Evolutionary conservation across 2,113 vertebrate genomes (phyloP), one percentile per base, ranked within the genome.

Genomic region (Scartelaos histophorus): DNA sequence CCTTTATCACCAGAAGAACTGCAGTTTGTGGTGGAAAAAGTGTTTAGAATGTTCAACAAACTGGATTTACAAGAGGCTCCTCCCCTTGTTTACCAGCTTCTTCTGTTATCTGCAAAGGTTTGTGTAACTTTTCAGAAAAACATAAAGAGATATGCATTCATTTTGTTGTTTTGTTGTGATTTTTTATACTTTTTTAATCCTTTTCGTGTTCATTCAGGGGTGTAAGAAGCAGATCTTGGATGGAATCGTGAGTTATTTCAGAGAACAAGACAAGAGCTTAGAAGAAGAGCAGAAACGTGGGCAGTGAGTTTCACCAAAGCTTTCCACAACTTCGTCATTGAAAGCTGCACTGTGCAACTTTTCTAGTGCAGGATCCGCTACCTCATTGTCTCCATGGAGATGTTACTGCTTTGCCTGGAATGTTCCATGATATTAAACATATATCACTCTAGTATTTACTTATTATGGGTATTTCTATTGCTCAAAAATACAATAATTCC

Each of bases 51-150:
- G 94, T 94, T 98, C 79, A 87, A 87, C 66, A 96, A 95, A 81
- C 82, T 98, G 85, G 96, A 96, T 69, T 92, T 99, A 54, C 97
- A 99, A 82, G 97, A 98, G 90, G 94, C 98, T 35, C 98, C 98
- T 0, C 97, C 97, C 13, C 82, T 99, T 70, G 93, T 98, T 84
- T 98, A 98, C 89, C 98, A 99, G 81, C 93, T 99, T 69, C 93
- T 99, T 57, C 91, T 98, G 67, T 93, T 99, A 73, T 95, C 95
- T 75, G 92, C 95, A 71, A 99, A 99, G 94, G 98, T 98, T 87
- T 73, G 80, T 61, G 17, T 35, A 12, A 5, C 56, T 58, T 58
- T 24, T 58, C 12, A n/a, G n/a, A 56, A 56, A 21, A 56, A 21
- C 38, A 9, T 43, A 43, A 21, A 56, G 6, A 56, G 10, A 10